Evolutionary conservation across 2,797 vertebrate genomes (phyloP).

Genomic region (Platalea minor): DNA sequence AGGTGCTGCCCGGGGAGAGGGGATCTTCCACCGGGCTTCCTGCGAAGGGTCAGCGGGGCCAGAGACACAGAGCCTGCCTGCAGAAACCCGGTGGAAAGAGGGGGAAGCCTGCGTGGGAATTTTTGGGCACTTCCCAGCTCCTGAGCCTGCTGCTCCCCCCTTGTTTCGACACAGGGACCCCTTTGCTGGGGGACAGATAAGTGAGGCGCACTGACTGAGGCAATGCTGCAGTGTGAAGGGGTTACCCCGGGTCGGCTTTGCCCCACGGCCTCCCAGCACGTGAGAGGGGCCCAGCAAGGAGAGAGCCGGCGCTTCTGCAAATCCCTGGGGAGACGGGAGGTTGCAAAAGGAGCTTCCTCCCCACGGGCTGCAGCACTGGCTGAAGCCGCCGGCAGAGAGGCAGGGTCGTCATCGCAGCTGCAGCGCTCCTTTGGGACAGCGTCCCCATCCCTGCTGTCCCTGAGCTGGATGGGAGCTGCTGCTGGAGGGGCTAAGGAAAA

Average conservation of each 20-base stretch:
- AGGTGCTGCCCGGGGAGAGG: not conserved
- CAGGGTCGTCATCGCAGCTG: not conserved
- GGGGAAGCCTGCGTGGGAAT: not conserved
- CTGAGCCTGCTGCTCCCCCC: not conserved
- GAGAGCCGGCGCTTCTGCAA: not conserved
- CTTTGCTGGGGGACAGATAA: not conserved
- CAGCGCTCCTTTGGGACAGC: not conserved
- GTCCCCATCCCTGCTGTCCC: not conserved
- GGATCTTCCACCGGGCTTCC: not conserved
- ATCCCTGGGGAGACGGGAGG: not conserved
- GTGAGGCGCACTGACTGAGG: not conserved
- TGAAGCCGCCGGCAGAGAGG: not conserved
- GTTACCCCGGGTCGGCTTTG: not conserved
- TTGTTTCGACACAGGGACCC: not conserved
- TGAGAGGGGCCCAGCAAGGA: not conserved
- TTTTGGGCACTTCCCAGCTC: not conserved
- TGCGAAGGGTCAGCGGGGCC: not conserved
- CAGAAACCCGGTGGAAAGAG: not conserved
- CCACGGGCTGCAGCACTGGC: not conserved
- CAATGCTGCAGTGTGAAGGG: not conserved
- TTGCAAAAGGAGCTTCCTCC: not conserved
- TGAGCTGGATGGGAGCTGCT: not conserved
- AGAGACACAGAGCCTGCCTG: not conserved
- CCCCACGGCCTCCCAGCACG: fast-evolving
- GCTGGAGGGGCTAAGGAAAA: not conserved